Percentiles rank a stretch among this genome's conserved stretches.
These are phyloP conservation scores for Rousettus leschenaultii DNA, from an alignment of 2,113 vertebrate species.

Conservation along the genomic window DNA sequence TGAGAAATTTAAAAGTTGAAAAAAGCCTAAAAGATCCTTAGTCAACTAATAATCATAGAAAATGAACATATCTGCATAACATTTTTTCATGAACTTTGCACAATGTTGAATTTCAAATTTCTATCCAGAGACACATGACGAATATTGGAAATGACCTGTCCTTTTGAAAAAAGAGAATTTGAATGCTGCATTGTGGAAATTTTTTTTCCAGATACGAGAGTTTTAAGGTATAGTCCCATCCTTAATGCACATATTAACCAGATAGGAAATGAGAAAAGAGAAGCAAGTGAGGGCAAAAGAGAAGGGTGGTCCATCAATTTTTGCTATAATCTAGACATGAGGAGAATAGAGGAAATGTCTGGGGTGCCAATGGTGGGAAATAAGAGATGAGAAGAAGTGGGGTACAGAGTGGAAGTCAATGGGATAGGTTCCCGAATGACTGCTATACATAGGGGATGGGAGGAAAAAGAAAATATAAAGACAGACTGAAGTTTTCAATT, in stretches of 20 bases:
- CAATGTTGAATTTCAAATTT: slow-evolving; percentile 27
- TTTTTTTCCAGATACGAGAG: not conserved
- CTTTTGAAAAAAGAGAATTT: not conserved
- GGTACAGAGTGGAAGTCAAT: rapidly evolving
- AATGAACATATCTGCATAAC: not conserved
- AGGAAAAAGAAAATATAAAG: not conserved
- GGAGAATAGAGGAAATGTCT: not conserved
- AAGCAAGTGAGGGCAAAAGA: not conserved
- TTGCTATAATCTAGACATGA: not conserved
- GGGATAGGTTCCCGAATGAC: not conserved
- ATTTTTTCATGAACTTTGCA: not conserved
- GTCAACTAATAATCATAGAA: not conserved
- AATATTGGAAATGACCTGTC: not conserved
- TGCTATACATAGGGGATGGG: not conserved
- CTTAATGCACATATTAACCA: not conserved
- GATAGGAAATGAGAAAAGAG: not conserved
- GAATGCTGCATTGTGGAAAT: not conserved
- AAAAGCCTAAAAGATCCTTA: not conserved
- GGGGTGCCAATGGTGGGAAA: not conserved
- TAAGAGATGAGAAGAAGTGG: not conserved
- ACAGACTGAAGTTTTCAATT: not conserved
- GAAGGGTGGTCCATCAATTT: not conserved
- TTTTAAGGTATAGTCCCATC: not conserved
- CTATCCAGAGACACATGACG: not conserved
- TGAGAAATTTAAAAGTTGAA: not conserved